phyloP scores from a whole-genome alignment of 2,888 invertebrate species.

The Gibbula magus region DNA sequence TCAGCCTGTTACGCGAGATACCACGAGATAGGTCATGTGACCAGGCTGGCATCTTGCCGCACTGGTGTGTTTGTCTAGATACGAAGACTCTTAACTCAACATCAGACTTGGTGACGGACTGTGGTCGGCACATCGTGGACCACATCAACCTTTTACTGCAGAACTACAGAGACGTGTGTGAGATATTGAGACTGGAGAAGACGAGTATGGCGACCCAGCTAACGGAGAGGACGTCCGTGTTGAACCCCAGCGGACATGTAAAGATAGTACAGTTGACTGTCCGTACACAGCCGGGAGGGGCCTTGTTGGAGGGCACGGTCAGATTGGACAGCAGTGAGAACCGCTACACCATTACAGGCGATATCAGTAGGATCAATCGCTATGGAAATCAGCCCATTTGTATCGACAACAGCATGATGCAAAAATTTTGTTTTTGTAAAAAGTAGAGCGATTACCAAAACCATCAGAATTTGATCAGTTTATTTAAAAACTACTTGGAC shows the following conservation, averaged over 20 bases:
- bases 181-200: slow-evolving; percentile 35
- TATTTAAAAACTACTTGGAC: no score
- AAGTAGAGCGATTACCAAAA: background rate
- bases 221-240: slow-evolving; percentile 79
- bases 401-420: slow-evolving; percentile 59
- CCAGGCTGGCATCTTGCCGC: slow-evolving; percentile 84
- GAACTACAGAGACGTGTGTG: background rate
- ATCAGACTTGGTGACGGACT: background rate
- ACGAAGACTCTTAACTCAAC: background rate
- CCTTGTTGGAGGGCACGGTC: slow-evolving; percentile 87
- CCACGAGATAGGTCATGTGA: slow-evolving; percentile 84
- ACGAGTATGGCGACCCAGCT: slow-evolving; percentile 73
- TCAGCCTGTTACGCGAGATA: slow-evolving; percentile 85
- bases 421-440: slow-evolving; percentile 74
- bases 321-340: slow-evolving; percentile 60
- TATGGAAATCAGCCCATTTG: slow-evolving; percentile 68
- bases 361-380: background rate
- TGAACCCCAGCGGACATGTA: slow-evolving; percentile 41
- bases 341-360: background rate
- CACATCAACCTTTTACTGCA: background rate
- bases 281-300: slow-evolving; percentile 82
- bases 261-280: slow-evolving; percentile 79
- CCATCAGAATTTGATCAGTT: no score
- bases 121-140: slow-evolving; percentile 1
- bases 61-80: slow-evolving; percentile 69